Percentiles rank a stretch among this genome's conserved stretches.
These are phyloP conservation scores for Zaprionus africanus DNA, from an alignment of 1,140 invertebrate species.

Conservation along the genomic window DNA sequence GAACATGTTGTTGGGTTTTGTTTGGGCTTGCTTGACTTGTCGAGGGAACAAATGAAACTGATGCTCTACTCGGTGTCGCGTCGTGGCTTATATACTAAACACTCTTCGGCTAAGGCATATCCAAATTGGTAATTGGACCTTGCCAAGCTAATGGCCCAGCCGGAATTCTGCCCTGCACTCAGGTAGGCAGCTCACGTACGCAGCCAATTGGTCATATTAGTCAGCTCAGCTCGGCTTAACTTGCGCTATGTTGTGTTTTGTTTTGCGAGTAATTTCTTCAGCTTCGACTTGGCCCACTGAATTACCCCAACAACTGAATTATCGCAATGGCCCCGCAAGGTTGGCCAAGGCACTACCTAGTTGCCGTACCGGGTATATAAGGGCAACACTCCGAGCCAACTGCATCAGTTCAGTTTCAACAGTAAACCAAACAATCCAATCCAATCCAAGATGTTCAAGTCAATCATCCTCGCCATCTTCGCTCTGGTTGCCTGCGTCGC, in stretches of 20 bases:
- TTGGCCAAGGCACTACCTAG: slow-evolving; percentile 35
- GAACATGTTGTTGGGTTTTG: slow-evolving; percentile 62
- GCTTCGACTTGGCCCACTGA: slow-evolving; percentile 4
- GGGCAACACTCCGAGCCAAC: neutral
- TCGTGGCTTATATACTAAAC: slow-evolving; percentile 23
- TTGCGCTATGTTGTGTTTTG: neutral
- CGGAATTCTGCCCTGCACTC: slow-evolving; percentile 36
- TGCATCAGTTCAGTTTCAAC: slow-evolving; percentile 67
- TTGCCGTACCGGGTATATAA: slow-evolving; percentile 51
- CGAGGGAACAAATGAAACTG: slow-evolving; percentile 66
- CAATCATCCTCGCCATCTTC: slow-evolving; percentile 61
- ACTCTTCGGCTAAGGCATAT: neutral
- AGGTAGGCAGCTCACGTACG: slow-evolving; percentile 50
- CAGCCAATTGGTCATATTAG: slow-evolving; percentile 36
- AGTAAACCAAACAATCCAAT: slow-evolving; percentile 27
- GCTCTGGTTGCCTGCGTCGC: slow-evolving; percentile 66
- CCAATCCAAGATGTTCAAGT: slow-evolving; percentile 74
- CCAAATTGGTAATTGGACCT: slow-evolving; percentile 34
- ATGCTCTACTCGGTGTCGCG: slow-evolving; percentile 43
- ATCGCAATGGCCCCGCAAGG: slow-evolving; percentile 7
- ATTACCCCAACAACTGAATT: slow-evolving; percentile 10
- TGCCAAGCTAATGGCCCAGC: slow-evolving; percentile 45
- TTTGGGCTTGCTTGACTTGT: slow-evolving; percentile 54
- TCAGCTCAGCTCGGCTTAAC: slow-evolving; percentile 5
- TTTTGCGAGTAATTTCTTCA: slow-evolving; percentile 17